Conservation (phyloP, 2,888 invertebrate genomes). For the Chrysolina haemoptera region DNA sequence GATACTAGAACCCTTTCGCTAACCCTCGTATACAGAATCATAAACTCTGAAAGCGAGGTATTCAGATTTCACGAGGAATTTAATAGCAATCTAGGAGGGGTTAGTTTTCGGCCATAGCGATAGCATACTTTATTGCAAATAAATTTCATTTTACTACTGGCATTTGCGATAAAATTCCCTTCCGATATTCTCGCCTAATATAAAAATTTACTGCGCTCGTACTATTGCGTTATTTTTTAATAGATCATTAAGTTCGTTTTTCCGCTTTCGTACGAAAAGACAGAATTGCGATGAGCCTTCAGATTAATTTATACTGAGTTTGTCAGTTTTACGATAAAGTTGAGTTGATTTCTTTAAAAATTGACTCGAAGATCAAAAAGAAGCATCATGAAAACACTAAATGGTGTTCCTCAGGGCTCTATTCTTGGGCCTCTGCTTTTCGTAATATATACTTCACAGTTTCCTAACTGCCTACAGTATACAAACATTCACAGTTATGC, state of each 20-base stretch:
- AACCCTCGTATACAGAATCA: slow-evolving; percentile 7
- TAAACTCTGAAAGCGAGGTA: slow-evolving; percentile 28
- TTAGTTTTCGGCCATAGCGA: slow-evolving; percentile 39
- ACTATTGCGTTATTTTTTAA: slow-evolving; percentile 23
- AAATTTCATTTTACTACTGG: slow-evolving; percentile 45
- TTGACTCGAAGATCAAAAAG: too few relatives aligned
- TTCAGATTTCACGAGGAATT: slow-evolving; percentile 53
- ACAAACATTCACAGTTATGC: too few relatives aligned
- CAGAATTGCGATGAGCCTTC: neutral
- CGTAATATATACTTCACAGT: too few relatives aligned
- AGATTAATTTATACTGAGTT: neutral
- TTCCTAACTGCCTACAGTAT: too few relatives aligned
- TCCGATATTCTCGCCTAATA: slow-evolving; percentile 36
- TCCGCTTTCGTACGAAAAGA: slow-evolving; percentile 1
- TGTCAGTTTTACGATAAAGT: neutral
- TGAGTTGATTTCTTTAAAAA: neutral
- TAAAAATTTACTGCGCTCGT: slow-evolving; percentile 36
- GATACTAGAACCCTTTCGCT: neutral
- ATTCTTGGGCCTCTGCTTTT: too few relatives aligned
- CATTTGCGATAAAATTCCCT: slow-evolving; percentile 45
- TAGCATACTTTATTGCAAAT: slow-evolving; percentile 45
- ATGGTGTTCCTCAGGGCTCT: too few relatives aligned
- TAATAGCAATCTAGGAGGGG: slow-evolving; percentile 48
- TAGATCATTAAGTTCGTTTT: slow-evolving; percentile 6
- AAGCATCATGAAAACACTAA: too few relatives aligned